Base-by-base conservation (phyloP, 2,888 invertebrate species). In the Drosophila pegasa region DNA sequence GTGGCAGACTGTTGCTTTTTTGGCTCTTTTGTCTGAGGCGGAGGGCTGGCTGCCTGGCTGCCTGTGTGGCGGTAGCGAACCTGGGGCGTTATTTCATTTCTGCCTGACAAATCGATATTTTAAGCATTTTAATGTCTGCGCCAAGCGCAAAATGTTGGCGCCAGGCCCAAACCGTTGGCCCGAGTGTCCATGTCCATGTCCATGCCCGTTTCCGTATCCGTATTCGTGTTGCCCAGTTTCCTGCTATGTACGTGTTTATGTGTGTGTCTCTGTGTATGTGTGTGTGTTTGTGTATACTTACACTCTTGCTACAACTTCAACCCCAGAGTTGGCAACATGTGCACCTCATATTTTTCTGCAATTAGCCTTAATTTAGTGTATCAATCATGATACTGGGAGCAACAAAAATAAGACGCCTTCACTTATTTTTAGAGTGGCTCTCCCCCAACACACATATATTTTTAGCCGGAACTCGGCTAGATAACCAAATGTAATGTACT, bases 91-190 rank as follows among this genome's bases (percentile, higher is more conserved):
- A 69, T 83, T 83, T 76, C 76, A 78, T 83, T 80, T 63, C 56
- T 25, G 78, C 65, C 72, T 56, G 80, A 67, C 83, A 75, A 82
- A 85, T 85, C 85, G 87, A 85, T 85, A 87, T 85, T 85, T 85
- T 82, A 82, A 85, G 87, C 85, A 85, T 87, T 85, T 85, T 85
- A 85, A 85, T 85, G 87, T 85, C 85, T 85, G 87, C 82, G 82
- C 78, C 84, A 87, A 87, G 84, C 84, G 76, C 85, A 87, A 80
- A 86, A 83, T 80, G 80, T 78, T 85, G 85, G 87, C 85, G 85
- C 85, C 84, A 87, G 61, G 20, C 55, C 25, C 41, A 55, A 57
- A 7, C 43, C 25, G 20, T 18, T 20, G 25, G 41, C 40, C 12
- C 67, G 61, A 72, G 68, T 75, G 70, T 50, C 76, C 65, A 57